phyloP scores from a whole-genome alignment of 2,797 vertebrate genomes.

The Aphelocoma californica region DNA sequence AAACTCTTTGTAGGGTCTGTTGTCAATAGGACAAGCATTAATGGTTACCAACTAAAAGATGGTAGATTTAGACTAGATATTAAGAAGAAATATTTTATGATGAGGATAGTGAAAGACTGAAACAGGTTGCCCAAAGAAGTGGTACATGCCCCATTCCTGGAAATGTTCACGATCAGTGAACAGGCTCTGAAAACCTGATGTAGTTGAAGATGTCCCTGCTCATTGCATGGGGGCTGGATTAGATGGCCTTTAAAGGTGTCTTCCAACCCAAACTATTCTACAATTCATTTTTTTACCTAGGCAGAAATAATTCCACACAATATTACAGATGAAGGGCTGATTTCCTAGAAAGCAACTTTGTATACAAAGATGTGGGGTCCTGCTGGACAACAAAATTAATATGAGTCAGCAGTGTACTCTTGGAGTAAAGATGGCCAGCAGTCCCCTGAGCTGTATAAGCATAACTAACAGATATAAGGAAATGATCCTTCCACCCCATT shows the following conservation, averaged over 20 bases:
- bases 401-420: background rate
- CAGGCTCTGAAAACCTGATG: rapidly evolving
- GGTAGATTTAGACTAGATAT: background rate
- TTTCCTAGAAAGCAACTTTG: background rate
- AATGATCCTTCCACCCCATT: background rate
- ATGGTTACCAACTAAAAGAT: background rate
- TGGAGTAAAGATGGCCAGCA: background rate
- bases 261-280: background rate
- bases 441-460: background rate
- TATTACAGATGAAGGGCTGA: background rate
- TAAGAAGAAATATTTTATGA: background rate
- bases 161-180: background rate
- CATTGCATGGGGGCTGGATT: background rate
- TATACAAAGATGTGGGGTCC: background rate
- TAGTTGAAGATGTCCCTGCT: background rate
- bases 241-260: background rate
- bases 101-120: background rate
- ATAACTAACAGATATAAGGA: background rate
- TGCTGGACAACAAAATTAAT: background rate
- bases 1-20: background rate
- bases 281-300: background rate
- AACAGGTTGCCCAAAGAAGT: background rate
- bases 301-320: background rate
- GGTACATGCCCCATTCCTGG: background rate
- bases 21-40: background rate